Evolutionary conservation across 2,113 vertebrate species (phyloP), one percentile per base, ranked within the genome.

Genomic region (Bubo bubo): DNA sequence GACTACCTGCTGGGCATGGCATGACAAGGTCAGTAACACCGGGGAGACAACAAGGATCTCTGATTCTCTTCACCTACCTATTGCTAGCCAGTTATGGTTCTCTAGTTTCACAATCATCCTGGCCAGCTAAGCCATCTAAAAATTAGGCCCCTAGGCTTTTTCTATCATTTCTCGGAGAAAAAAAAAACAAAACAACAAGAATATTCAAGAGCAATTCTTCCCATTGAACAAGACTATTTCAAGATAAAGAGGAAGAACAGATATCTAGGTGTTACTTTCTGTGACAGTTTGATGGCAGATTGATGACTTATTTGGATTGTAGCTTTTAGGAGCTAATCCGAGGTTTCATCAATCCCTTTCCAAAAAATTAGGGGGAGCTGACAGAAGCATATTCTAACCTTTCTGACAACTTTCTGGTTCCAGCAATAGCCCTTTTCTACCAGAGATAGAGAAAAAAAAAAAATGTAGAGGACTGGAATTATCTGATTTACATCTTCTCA

Each of bases 101-200:
- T 56, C 52, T 59, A 30, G 4, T 52, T 30, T 79, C 8, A 3
- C 11, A n/a, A 59, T 68, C 19, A 39, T 32, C 58, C 52, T n/a
- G 47, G 30, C 16, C 53, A 84, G 49, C 8, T 52, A 86, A 83
- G 5, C 7, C 22, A 37, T 9, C 53, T 47, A 20, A 84, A 83
- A 76, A 28, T 8, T 3, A 72, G 43, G 12, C 8, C 17, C 8
- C 27, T 26, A 3, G 14, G 9, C 12, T n/a, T 59, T 41, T 62
- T 21, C 30, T 50, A 6, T 24, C 9, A 7, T 47, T 52, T 13
- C 19, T 8, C 4, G 22, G 14, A 13, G 1, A 0, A 2, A 52
- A 27, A 52, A 27, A 39, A 35, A 16, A 4, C 14, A 43, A 43
- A 43, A 18, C 43, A 45, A 18, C 16, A 17, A 45, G 10, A 32